Evolutionary conservation across 2,797 vertebrate species (phyloP), one percentile per base, ranked within the genome.

Genomic region (Rhodeus uyekii): DNA sequence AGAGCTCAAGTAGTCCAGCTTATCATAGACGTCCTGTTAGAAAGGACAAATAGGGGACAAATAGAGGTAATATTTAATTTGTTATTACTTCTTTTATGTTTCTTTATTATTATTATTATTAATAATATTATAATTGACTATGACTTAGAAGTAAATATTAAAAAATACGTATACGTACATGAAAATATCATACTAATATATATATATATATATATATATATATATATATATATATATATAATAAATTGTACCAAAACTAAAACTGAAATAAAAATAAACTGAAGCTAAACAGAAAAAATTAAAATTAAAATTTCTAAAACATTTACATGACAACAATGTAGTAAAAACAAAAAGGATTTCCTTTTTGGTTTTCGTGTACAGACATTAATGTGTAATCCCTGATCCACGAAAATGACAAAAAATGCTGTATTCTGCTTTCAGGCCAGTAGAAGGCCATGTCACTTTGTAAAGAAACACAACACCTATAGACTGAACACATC

Each of bases 1-100:
- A 2, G 97, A 99, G 91, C 97, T 98, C 91, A 99, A 92, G 90
- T 99, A 99, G 85, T 97, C 95, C 89, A 99, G 93, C 87, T 98
- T 99, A 89, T 99, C 98, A 34, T 96, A 99, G 4, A 99, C 98
- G 44, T 99, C 98, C 98, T 99, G 87, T 69, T n/a, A 68, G n/a
- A 34, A 83, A 53, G 61, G 9, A 78, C 27, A 19, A 58, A 38
- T 55, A n/a, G n/a, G n/a, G n/a, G n/a, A n/a, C n/a, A n/a, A n/a
- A n/a, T n/a, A n/a, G n/a, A n/a, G 22, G 13, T 14, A 9, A 39
- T 19, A 9, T 36, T 24, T 55, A 16, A n/a, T 1, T 12, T 14
- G 32, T 8, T 32, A 32, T 18, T 5, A 4, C 16, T 60, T 16
- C 27, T 50, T 64, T 63, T 1, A 61, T n/a, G 13, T 32, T 46